A percentile compares a stretch with the other conserved stretches of the same genome.
Evolutionary conservation across 2,888 invertebrate species (phyloP).

Genomic region (Ischnura elegans): DNA sequence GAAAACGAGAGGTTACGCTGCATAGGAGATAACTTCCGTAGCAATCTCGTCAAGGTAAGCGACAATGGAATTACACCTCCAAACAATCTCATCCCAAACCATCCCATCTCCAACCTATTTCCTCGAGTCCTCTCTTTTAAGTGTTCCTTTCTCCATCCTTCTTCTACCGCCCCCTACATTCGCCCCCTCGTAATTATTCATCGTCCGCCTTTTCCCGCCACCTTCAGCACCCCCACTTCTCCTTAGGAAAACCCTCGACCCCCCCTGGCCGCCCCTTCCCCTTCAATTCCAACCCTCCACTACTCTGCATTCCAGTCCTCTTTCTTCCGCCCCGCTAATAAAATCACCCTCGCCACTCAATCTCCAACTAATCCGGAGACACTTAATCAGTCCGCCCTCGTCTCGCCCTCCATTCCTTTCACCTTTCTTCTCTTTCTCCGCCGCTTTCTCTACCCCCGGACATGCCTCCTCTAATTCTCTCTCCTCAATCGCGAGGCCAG

Average conservation of each 20-base stretch:
- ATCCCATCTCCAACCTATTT: neutral
- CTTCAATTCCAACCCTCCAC: neutral
- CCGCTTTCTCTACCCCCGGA: neutral
- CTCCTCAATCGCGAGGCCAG: no score
- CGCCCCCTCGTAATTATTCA: neutral
- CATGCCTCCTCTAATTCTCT: no score
- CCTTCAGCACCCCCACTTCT: neutral
- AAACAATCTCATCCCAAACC: no score
- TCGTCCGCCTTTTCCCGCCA: neutral
- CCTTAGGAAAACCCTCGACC: neutral
- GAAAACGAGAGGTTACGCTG: neutral
- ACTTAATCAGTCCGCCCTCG: neutral
- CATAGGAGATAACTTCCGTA: neutral
- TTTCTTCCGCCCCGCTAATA: neutral
- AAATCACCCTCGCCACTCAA: constrained; percentile 25
- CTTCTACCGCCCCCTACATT: neutral
- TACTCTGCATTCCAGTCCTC: neutral
- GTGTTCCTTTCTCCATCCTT: neutral
- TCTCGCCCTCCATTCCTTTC: neutral
- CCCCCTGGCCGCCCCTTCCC: neutral
- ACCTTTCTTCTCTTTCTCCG: neutral
- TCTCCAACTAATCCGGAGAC: neutral
- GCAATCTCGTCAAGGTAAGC: neutral
- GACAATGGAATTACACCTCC: neutral
- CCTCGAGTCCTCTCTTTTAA: neutral